Percentiles rank a stretch among this genome's conserved stretches.
phyloP scores from a whole-genome alignment of 2,888 invertebrate species.

The Zygothrica quintamaculata region DNA sequence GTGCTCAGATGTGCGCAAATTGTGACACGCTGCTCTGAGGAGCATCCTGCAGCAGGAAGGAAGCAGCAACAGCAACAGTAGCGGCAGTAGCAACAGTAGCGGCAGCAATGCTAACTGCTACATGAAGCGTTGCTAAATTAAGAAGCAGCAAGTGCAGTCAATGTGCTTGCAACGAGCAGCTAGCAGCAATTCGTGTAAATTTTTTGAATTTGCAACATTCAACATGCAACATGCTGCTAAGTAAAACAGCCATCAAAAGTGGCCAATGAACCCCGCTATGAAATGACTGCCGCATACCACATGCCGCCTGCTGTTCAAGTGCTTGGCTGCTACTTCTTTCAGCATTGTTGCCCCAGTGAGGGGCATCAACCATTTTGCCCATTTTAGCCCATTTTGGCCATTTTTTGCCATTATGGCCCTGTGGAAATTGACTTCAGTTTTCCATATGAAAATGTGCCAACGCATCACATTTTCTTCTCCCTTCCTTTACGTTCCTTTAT shows the following conservation, averaged over 20 bases:
- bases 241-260: conserved; percentile 40
- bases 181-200: conserved; percentile 28
- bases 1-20: conserved; percentile 75
- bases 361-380: conserved; percentile 13
- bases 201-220: conserved; percentile 27
- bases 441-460: conserved; percentile 62
- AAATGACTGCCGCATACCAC: too few species aligned
- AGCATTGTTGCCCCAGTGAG: conserved; percentile 45
- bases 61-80: conserved; percentile 22
- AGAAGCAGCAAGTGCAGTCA: conserved; percentile 37
- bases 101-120: conserved; percentile 8
- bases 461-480: conserved; percentile 49
- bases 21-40: conserved; percentile 47
- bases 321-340: conserved; percentile 58
- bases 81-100: conserved; percentile 27
- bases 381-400: conserved; percentile 7
- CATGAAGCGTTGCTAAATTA: conserved; percentile 40
- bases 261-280: conserved; percentile 42
- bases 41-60: conserved; percentile 38
- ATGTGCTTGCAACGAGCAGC: conserved; percentile 14
- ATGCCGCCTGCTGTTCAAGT: conserved; percentile 39
- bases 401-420: conserved; percentile 4
- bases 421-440: conserved; percentile 53
- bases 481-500: conserved; percentile 14
- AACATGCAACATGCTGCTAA: conserved; percentile 62